These are phyloP conservation scores for Tridacna gigas DNA, from an alignment of 2,888 invertebrate species.

Conservation along the genomic window DNA sequence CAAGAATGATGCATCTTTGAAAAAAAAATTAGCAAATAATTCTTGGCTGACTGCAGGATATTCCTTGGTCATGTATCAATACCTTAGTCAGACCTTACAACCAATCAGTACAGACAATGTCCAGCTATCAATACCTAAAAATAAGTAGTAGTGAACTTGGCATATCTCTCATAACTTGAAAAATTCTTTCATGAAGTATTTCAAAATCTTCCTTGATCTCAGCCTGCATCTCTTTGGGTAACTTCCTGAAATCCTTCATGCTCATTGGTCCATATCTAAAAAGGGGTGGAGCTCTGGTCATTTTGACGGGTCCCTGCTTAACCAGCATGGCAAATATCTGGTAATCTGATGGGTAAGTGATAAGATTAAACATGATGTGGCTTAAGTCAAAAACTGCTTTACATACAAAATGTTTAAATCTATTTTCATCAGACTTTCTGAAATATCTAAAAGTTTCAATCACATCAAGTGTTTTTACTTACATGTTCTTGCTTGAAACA, in stretches of 20 bases:
- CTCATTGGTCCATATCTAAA: conserved; percentile 70
- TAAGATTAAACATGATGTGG: no score
- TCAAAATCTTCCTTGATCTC: conserved; percentile 76
- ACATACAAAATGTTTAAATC: no score
- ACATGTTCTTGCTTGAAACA: no score
- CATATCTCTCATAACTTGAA: conserved; percentile 84
- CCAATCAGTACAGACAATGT: not conserved
- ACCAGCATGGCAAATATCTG: conserved; percentile 79
- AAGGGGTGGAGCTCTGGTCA: conserved; percentile 68
- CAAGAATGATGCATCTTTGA: no score
- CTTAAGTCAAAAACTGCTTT: no score
- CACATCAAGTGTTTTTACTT: no score
- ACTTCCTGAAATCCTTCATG: conserved; percentile 74
- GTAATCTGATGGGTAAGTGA: conserved; percentile 69
- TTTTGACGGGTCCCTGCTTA: conserved; percentile 77
- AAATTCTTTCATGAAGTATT: conserved; percentile 85
- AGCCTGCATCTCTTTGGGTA: conserved; percentile 74
- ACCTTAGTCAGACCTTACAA: not conserved
- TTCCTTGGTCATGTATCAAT: no score
- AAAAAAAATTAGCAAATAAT: no score
- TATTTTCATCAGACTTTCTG: no score
- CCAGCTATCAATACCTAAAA: conserved; percentile 86
- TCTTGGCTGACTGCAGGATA: no score
- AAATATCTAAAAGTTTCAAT: no score
- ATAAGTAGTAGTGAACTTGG: conserved; percentile 89